Evolutionary conservation across 35 echinoderm and acorn worm species (phyloP).

Genomic region (Acanthaster planci): DNA sequence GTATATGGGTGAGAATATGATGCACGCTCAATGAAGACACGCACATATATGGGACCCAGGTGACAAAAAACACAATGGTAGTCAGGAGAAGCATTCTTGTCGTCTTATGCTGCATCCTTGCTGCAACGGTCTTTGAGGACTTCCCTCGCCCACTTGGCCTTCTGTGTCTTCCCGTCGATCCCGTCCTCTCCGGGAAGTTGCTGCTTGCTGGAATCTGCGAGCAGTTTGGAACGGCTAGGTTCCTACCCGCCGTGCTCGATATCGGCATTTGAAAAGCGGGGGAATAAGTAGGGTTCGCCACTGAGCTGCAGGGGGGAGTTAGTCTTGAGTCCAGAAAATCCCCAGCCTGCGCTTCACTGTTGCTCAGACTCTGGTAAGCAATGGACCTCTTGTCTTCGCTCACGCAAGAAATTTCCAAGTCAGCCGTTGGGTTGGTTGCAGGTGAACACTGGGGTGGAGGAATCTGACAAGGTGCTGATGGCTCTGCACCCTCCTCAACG

Average conservation of each 20-base stretch:
- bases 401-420: background rate
- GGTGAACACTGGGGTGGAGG: background rate
- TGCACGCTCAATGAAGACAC: background rate
- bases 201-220: background rate
- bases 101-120: constrained; percentile 6
- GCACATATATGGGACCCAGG: constrained; percentile 1
- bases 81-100: constrained; percentile 15
- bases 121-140: background rate
- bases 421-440: background rate
- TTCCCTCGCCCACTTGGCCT: background rate
- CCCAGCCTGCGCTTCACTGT: background rate
- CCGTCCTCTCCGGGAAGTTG: background rate
- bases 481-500: background rate
- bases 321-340: background rate
- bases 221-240: background rate
- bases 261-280: background rate
- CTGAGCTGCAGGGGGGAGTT: background rate
- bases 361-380: background rate
- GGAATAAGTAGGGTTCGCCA: background rate
- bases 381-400: background rate
- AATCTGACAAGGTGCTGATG: too few relatives aligned
- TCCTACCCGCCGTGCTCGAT: background rate
- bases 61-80: constrained; percentile 9
- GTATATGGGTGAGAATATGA: background rate
- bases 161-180: background rate